Conservation (phyloP, 2,888 invertebrate genomes). For the Candidula unifasciata region DNA sequence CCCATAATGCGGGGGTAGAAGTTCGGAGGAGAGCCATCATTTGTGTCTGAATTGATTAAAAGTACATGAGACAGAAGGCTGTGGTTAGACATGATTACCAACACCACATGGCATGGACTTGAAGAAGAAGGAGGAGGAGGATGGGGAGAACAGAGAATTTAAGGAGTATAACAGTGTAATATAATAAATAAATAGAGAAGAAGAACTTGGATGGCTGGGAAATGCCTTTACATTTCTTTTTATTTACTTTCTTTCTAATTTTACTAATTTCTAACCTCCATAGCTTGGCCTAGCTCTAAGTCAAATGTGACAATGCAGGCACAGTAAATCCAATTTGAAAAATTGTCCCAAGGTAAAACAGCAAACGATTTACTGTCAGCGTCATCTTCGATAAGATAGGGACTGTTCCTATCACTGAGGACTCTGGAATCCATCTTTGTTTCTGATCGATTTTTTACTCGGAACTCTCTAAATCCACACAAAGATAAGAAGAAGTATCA, state of each 20-base stretch:
- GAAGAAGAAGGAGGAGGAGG: too few relatives aligned
- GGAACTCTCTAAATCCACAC: conserved; percentile 9
- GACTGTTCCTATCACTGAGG: background rate
- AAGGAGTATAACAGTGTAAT: too few relatives aligned
- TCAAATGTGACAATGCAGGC: conserved; percentile 99
- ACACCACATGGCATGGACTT: too few relatives aligned
- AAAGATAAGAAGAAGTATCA: background rate
- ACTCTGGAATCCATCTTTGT: conserved; percentile 40
- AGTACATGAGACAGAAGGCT: too few relatives aligned
- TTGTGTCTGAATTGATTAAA: too few relatives aligned
- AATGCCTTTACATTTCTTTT: too few relatives aligned
- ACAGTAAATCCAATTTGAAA: conserved; percentile 96
- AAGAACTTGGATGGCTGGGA: too few relatives aligned
- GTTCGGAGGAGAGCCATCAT: too few relatives aligned
- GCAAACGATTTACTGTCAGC: conserved; percentile 65
- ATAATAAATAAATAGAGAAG: too few relatives aligned
- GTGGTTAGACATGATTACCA: too few relatives aligned
- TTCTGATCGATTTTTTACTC: background rate
- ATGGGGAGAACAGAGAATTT: too few relatives aligned
- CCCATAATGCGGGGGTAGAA: too few relatives aligned
- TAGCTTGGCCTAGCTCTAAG: conserved; percentile 97
- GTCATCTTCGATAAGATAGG: conserved; percentile 49
- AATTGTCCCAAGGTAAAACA: conserved; percentile 79
- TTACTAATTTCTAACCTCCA: conserved; percentile 84
- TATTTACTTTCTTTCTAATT: background rate